Conservation (phyloP, 2,797 vertebrate genomes). For the Parauchenoglanis punctatus region DNA sequence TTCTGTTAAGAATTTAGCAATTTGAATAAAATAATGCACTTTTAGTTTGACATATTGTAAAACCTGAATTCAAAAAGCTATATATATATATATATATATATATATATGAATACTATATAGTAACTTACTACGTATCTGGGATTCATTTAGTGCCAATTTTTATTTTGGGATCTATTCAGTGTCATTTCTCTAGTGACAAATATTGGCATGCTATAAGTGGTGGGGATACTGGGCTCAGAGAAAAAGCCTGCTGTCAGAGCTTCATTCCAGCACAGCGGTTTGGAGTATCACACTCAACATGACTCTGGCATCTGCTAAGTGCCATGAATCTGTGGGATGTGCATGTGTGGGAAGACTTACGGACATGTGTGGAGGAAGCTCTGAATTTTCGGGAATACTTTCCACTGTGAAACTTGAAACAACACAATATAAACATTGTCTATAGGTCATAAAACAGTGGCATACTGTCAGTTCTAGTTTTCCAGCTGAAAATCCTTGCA, state of each 20-base stretch:
- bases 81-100: no score
- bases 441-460: background rate
- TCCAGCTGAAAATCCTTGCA: background rate
- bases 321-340: constrained; percentile 20
- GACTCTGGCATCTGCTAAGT: constrained; percentile 37
- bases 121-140: background rate
- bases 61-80: background rate
- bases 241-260: constrained; percentile 16
- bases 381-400: constrained; percentile 16
- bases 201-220: constrained; percentile 32
- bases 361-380: background rate
- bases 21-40: background rate
- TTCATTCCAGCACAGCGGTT: constrained; percentile 32
- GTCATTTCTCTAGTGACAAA: constrained; percentile 30
- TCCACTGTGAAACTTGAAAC: constrained; percentile 1
- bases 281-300: constrained; percentile 31
- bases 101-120: no score
- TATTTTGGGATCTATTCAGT: constrained; percentile 25
- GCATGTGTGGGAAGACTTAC: constrained; percentile 3
- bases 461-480: background rate
- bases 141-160: background rate
- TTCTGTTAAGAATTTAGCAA: background rate
- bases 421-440: background rate
- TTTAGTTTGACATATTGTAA: background rate
- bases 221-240: background rate